phyloP scores from a whole-genome alignment of 2,113 vertebrate species.

The Chionomys nivalis region DNA sequence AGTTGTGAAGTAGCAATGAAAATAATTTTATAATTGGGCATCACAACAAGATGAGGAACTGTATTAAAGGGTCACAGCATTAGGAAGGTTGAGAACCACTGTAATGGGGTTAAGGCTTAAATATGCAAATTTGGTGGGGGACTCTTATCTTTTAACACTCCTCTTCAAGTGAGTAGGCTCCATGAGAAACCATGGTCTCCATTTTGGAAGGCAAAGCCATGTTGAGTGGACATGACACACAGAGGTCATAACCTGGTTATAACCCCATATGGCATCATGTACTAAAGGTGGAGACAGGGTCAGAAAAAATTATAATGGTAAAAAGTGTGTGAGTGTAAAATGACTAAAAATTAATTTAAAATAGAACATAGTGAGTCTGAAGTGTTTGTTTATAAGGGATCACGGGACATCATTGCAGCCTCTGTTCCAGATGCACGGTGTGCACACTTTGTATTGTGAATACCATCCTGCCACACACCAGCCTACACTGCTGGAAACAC shows the following conservation, averaged over 20 bases:
- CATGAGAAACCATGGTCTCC: fast-evolving
- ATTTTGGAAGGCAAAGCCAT: neutral
- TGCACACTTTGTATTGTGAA: neutral
- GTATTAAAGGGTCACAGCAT: neutral
- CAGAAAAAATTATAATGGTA: neutral
- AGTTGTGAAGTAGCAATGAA: neutral
- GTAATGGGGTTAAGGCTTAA: neutral
- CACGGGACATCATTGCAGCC: too few species aligned
- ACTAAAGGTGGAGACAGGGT: neutral
- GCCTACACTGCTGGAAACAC: too few species aligned
- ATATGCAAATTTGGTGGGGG: neutral
- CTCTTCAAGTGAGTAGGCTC: neutral
- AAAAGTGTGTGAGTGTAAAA: neutral
- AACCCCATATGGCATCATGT: neutral
- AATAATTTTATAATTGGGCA: neutral
- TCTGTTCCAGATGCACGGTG: neutral
- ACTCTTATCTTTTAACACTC: neutral
- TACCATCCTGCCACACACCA: neutral
- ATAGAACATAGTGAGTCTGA: neutral
- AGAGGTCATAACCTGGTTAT: neutral
- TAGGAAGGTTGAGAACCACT: neutral
- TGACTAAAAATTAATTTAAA: neutral
- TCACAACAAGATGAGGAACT: neutral
- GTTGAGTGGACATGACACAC: neutral
- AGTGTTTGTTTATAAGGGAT: too few species aligned